Conservation (phyloP, 2,113 vertebrate genomes). For the Sarotherodon lohbergeri region DNA sequence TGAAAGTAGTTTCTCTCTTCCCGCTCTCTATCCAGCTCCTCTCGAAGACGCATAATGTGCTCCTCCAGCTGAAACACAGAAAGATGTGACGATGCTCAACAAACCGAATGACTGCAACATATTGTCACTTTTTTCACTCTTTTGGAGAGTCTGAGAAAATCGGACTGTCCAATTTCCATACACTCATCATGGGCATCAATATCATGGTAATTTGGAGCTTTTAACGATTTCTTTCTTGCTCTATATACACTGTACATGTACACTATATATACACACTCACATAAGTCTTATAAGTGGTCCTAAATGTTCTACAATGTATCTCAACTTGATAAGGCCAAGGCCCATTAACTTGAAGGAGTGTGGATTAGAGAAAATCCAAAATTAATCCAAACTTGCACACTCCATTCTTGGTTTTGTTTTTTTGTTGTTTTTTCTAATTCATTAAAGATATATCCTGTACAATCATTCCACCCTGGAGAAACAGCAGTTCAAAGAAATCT, state of each 20-base stretch:
- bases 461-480: neutral
- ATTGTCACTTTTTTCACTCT: neutral
- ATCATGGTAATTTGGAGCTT: neutral
- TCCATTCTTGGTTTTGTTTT: neutral
- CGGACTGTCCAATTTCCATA: neutral
- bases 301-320: neutral
- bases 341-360: neutral
- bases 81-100: neutral
- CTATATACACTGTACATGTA: no score
- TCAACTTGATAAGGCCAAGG: neutral
- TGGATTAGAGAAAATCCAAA: neutral
- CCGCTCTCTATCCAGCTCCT: conserved; percentile 86
- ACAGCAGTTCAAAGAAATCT: neutral
- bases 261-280: no score
- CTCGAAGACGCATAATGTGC: conserved; percentile 73
- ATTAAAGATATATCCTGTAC: neutral
- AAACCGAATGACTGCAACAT: neutral
- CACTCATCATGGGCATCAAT: neutral
- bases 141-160: neutral
- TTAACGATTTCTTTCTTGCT: neutral
- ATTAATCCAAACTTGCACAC: neutral
- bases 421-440: neutral
- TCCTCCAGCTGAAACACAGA: conserved; percentile 78
- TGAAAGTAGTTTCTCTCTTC: conserved; percentile 93
- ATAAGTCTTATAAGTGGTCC: neutral